Base-by-base conservation (phyloP, 2,888 invertebrate species). In the Ormyrus thymus region DNA sequence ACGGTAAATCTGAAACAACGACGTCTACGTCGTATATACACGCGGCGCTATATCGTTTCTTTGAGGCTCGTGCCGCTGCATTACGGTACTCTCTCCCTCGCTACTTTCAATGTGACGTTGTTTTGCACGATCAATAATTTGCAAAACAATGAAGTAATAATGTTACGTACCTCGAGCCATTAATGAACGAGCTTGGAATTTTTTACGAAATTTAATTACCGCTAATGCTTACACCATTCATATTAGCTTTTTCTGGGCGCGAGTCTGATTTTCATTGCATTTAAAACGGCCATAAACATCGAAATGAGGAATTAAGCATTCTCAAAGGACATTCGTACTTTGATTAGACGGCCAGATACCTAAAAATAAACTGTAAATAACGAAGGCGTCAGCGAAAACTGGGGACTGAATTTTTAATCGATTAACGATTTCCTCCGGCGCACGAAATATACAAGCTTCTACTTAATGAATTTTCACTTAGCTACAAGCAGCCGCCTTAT, bases 61-160 rank as follows among this genome's bases (percentile, higher is more conserved):
- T 72, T 72, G 59, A 71, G 50, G 10, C 45, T 50, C 59, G 10
- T 55, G 69, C 76, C 58, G 58, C 70, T 45, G 59, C 66, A 46
- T 72, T 77, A 77, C 78, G 78, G 72, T 72, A 77, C 53, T 29
- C 66, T 15, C 53, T 53, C n/a, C 45, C 4, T 4, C 45, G 45
- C 11, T 43, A 11, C 5, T 58, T 45, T 13, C 13, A 53, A 48
- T 64, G 58, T 59, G 46, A 78, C 56, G 68, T 73, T 78, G 29
- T 53, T 58, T 73, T 68, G 56, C 59, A 62, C 72, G 48, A 75
- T 76, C 72, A 53, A 73, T 72, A 79, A 76, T 79, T 79, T 79
- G 68, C 79, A 68, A 76, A 76, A 79, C 76, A 76, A 79, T 79
- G 76, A 79, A 76, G 68, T 45, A 79, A 79, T 72, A 76, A 68